Evolutionary conservation across 2,888 invertebrate species (phyloP), one percentile per base, ranked within the genome.

Genomic region (Nomada flava): DNA sequence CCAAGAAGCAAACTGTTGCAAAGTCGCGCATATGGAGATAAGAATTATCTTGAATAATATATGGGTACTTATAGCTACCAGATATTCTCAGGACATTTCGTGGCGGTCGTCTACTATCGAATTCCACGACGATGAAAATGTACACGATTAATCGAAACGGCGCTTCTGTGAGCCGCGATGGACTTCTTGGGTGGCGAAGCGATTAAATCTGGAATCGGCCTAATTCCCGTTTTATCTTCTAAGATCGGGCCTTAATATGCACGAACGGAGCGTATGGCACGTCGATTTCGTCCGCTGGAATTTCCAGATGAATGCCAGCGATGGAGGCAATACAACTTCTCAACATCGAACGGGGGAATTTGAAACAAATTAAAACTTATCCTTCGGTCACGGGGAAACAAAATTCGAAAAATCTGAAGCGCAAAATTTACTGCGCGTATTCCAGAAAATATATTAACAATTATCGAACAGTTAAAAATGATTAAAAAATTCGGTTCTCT

Each of bases 151-250:
- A 82, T 87, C 79, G 82, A 68, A 18, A 44, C 70, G 71, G 55
- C 65, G 62, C 72, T 79, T 72, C 69, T 75, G 36, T 59, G 69
- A 60, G 55, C 11, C 63, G 64, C 55, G 47, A 36, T 4, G 42
- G 20, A 50, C 85, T 55, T 60, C 78, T 67, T 88, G 87, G 86
- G 87, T 88, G 88, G 88, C 83, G 86, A 62, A 59, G 29, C 76
- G 82, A 83, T 88, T 88, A 85, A 88, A 86, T 70, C 82, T 79
- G 67, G 79, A 74, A 85, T 83, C 82, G 77, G 85, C 79, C 88
- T 88, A 86, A 88, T 86, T 88, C 82, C 76, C 67, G 68, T 52
- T 75, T 84, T 83, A 83, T 83, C 73, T 70, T 73, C 75, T 76
- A 83, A 85, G 80, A 83, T 86, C 64, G 53, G 55, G 74, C 23